Percentiles rank a stretch among this genome's conserved stretches.
These are phyloP conservation scores for Tenthredo notha DNA, from an alignment of 2,888 invertebrate genomes.

Conservation along the genomic window DNA sequence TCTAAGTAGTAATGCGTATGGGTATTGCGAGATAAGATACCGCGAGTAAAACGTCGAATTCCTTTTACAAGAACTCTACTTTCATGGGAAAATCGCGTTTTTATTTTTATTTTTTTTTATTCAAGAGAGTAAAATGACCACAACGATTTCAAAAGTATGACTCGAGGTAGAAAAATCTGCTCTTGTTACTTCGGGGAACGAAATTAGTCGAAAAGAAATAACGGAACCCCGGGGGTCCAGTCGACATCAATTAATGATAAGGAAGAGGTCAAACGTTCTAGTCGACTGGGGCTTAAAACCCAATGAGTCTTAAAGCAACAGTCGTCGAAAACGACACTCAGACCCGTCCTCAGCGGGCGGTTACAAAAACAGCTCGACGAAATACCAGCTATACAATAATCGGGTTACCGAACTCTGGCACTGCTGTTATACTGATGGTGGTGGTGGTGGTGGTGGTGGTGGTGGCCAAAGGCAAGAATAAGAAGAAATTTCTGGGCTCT, in stretches of 20 bases:
- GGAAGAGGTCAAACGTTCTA: neutral
- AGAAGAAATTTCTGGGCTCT: conserved; percentile 11
- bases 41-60: neutral
- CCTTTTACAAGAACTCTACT: neutral
- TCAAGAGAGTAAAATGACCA: too few species aligned
- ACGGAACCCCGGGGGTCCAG: neutral
- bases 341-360: neutral
- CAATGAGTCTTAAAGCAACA: neutral
- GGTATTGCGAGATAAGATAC: neutral
- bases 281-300: neutral
- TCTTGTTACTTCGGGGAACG: too few species aligned
- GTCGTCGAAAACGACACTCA: conserved; percentile 36
- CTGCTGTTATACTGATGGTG: neutral
- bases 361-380: conserved; percentile 48
- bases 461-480: conserved; percentile 24
- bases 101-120: too few species aligned
- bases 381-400: conserved; percentile 48
- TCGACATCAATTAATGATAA: neutral
- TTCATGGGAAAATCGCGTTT: too few species aligned
- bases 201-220: neutral
- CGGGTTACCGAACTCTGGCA: conserved; percentile 51
- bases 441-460: neutral
- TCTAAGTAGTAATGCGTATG: neutral
- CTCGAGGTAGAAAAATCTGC: too few species aligned
- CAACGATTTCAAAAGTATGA: neutral